These are phyloP conservation scores for Cyanoderma ruficeps DNA, from an alignment of 2,113 vertebrate genomes.

Conservation along the genomic window DNA sequence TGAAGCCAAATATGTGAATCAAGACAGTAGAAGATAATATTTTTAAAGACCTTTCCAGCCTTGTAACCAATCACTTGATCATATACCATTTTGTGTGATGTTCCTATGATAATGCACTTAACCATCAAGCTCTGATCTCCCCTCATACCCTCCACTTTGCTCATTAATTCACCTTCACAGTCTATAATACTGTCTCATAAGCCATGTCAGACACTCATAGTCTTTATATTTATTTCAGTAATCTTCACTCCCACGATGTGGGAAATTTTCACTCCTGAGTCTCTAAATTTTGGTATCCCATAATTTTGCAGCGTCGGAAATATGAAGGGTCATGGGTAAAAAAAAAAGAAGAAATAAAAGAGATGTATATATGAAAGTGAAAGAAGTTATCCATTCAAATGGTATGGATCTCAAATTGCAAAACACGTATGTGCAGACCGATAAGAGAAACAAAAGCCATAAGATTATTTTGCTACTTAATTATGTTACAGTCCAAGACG, in stretches of 20 bases:
- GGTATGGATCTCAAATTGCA: not conserved
- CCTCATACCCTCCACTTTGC: not conserved
- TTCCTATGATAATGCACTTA: not conserved
- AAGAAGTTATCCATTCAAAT: not conserved
- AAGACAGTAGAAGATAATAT: not conserved
- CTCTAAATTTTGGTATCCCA: not conserved
- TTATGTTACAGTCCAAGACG: not conserved
- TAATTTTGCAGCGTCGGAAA: not conserved
- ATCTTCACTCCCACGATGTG: not conserved
- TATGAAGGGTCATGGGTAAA: not conserved
- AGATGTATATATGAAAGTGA: not conserved
- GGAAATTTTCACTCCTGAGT: not conserved
- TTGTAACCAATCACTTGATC: not conserved
- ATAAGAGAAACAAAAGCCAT: not conserved
- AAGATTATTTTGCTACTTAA: not conserved
- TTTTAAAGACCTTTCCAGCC: not conserved
- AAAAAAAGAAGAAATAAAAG: not conserved
- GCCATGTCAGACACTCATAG: not conserved
- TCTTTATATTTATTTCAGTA: not conserved
- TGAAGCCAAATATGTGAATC: not conserved
- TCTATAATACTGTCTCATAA: not conserved
- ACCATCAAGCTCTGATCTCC: not conserved
- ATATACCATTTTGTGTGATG: not conserved
- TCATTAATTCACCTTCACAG: not conserved
- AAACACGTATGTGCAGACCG: not conserved